Conservation (phyloP, 2,113 vertebrate genomes). For the Festucalex cinctus region DNA sequence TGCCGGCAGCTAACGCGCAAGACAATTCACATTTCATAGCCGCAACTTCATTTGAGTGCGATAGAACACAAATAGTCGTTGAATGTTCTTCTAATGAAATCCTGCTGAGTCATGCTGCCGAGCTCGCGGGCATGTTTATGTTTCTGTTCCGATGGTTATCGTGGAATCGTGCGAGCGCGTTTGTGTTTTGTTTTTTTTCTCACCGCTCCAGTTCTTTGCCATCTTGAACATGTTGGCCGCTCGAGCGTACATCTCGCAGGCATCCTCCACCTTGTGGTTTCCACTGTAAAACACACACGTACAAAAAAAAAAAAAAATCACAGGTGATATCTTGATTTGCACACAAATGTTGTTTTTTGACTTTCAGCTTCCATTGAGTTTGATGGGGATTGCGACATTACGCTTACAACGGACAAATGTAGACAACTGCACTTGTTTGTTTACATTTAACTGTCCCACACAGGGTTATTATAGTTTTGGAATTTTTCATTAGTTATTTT, state of each 20-base stretch:
- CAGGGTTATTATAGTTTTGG: too few relatives aligned
- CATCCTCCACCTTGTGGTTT: slow-evolving; percentile 93
- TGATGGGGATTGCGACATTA: too few relatives aligned
- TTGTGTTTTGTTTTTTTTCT: slow-evolving; percentile 39
- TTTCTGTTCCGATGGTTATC: background rate
- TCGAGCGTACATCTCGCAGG: slow-evolving; percentile 96
- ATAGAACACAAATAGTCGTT: background rate
- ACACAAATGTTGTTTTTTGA: background rate
- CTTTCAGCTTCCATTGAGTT: background rate
- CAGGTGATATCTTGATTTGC: background rate
- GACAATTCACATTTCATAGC: background rate
- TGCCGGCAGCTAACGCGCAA: slow-evolving; percentile 82
- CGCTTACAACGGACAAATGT: background rate
- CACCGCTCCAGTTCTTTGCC: slow-evolving; percentile 97
- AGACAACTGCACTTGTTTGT: background rate
- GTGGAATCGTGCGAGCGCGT: slow-evolving; percentile 3
- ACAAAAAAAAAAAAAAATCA: background rate
- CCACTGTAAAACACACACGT: slow-evolving; percentile 73
- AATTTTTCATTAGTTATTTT: too few relatives aligned
- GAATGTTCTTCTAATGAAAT: background rate
- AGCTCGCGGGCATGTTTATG: background rate
- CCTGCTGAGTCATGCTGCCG: background rate
- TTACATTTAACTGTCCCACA: too few relatives aligned
- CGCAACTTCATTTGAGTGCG: too few relatives aligned
- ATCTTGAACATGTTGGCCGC: slow-evolving; percentile 99